A percentile compares a stretch with the other conserved stretches of the same genome.
phyloP scores from a whole-genome alignment of 1,140 invertebrate genomes.

The Parapsyche elsis region DNA sequence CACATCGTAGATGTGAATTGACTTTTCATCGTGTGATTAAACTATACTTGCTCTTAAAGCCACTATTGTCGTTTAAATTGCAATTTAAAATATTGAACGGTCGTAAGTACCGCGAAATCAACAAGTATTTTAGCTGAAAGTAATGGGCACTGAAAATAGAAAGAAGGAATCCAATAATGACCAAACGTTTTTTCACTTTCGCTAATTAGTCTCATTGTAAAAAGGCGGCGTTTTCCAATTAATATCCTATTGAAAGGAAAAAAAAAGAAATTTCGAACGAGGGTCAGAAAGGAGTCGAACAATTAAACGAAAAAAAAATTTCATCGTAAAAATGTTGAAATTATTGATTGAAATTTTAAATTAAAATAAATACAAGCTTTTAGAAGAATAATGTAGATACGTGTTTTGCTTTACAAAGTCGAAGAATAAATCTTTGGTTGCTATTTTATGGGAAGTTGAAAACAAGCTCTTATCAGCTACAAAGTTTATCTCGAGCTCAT shows the following conservation, averaged over 20 bases:
- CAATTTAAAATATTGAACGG: no score
- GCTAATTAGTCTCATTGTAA: constrained; percentile 46
- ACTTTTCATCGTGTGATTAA: no score
- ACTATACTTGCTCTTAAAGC: no score
- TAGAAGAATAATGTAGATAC: background rate
- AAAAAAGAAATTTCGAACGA: background rate
- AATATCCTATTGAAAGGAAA: constrained; percentile 31
- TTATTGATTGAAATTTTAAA: no score
- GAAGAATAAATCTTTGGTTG: background rate
- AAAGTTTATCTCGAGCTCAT: constrained; percentile 21
- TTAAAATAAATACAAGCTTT: no score
- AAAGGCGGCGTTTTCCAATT: constrained; percentile 36
- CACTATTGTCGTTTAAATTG: no score
- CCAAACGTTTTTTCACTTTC: constrained; percentile 23
- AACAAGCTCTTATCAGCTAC: background rate
- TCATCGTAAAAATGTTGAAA: no score
- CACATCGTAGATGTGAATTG: no score
- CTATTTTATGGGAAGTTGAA: background rate
- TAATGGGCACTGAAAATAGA: constrained; percentile 26
- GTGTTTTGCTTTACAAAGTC: background rate
- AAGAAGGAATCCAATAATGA: constrained; percentile 23
- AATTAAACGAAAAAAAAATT: no score
- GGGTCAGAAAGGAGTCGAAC: background rate
- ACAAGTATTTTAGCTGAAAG: constrained; percentile 33
- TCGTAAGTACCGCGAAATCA: background rate